Conservation (phyloP, 2,113 vertebrate species). For the Callionymus lyra region DNA sequence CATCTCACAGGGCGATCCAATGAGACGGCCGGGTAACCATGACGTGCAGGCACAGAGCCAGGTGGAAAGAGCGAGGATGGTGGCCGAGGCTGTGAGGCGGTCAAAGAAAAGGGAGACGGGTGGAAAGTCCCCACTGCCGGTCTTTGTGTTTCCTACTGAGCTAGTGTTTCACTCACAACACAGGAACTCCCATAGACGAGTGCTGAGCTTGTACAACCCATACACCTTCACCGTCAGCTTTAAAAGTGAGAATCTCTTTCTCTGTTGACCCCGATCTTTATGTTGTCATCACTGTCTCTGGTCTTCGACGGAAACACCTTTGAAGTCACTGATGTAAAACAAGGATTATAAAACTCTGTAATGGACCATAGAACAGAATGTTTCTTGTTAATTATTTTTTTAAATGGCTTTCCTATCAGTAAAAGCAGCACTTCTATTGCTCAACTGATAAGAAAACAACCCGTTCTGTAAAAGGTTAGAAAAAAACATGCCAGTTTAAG, state of each 20-base stretch:
- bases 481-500: too few relatives aligned
- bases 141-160: slow-evolving; percentile 22
- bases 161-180: slow-evolving; percentile 10
- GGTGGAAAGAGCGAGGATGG: background rate
- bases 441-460: too few relatives aligned
- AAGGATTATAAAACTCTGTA: too few relatives aligned
- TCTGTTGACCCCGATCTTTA: background rate
- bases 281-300: too few relatives aligned
- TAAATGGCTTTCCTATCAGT: too few relatives aligned
- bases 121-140: background rate
- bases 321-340: too few relatives aligned
- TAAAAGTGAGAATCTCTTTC: slow-evolving; percentile 18
- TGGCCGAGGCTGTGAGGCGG: slow-evolving; percentile 2
- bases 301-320: too few relatives aligned
- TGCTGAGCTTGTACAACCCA: slow-evolving; percentile 27
- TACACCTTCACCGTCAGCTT: slow-evolving; percentile 20
- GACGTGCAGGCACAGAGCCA: slow-evolving; percentile 1
- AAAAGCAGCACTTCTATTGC: too few relatives aligned
- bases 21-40: slow-evolving; percentile 14
- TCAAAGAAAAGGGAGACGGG: background rate
- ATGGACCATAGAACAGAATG: too few relatives aligned
- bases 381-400: too few relatives aligned
- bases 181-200: slow-evolving; percentile 10
- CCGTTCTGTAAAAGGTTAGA: too few relatives aligned
- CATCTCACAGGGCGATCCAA: slow-evolving; percentile 2